These are phyloP conservation scores for Capitella teleta DNA, from an alignment of 1,140 invertebrate genomes.

Conservation along the genomic window DNA sequence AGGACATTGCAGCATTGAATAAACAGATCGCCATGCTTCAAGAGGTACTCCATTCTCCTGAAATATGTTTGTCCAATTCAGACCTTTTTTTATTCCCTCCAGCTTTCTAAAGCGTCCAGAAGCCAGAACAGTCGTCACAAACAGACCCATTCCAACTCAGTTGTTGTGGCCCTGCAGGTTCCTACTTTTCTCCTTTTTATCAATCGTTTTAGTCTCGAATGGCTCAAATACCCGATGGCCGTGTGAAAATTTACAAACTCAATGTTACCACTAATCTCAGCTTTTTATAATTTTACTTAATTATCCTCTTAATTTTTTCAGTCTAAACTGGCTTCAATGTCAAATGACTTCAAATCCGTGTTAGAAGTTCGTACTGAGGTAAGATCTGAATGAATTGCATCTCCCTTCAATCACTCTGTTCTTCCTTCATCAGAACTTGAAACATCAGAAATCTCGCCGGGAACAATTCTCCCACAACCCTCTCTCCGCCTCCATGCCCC, in stretches of 20 bases:
- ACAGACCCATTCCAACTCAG: constrained; percentile 88
- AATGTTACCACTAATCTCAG: not conserved
- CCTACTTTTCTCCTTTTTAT: not conserved
- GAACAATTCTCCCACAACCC: constrained; percentile 78
- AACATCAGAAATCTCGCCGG: constrained; percentile 81
- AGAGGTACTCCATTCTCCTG: constrained; percentile 24
- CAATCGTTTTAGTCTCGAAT: not conserved
- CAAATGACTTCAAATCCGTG: constrained; percentile 89
- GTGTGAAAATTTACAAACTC: not conserved
- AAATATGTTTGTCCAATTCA: not conserved
- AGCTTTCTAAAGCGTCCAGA: constrained; percentile 39
- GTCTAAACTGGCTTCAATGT: constrained; percentile 91
- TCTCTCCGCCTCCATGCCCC: constrained; percentile 57
- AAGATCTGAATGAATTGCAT: constrained; percentile 10
- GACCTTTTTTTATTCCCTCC: constrained; percentile 14
- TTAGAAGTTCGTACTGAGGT: constrained; percentile 78
- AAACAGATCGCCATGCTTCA: constrained; percentile 74
- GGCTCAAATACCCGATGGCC: not conserved
- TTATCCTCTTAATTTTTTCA: constrained; percentile 58
- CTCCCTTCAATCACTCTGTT: not conserved
- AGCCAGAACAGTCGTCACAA: constrained; percentile 61
- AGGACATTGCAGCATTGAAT: constrained; percentile 87
- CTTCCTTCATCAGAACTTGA: constrained; percentile 64
- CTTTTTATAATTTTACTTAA: not conserved
- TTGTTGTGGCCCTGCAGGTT: constrained; percentile 50